Base-by-base conservation (phyloP, 1,140 invertebrate species). In the Drosophila suzukii region DNA sequence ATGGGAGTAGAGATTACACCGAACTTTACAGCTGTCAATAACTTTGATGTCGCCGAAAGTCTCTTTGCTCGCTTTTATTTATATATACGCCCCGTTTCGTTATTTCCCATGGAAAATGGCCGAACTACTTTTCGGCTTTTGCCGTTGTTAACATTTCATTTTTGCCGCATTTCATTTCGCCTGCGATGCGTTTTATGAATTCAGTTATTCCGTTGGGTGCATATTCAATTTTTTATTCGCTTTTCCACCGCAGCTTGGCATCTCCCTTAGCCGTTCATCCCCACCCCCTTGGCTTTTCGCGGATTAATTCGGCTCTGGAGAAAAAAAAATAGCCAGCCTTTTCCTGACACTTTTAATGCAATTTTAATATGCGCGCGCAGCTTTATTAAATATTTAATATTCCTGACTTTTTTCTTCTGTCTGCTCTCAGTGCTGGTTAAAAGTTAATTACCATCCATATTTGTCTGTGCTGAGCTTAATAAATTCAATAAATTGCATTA, bases 281-380 rank as follows among this genome's bases (percentile, higher is more conserved):
- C 57, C 20, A 10, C 44, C 39, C 41, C 43, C 36, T 12, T 4
- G 51, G 51, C 51, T 41, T 74, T 67, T 55, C 62, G 49, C 55
- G 76, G 63, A 77, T 88, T 89, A 88, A 82, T 88, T 63, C 60
- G 39, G 36, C 46, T 58, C 44, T 41, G 41, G 7, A 57, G 55
- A 47, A 61, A 72, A 50, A 63, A 30, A 27, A 20, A 20, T 20
- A n/a, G 15, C n/a, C 41, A 15, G n/a, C n/a, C 53, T 63, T 81
- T 82, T 43, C 61, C 63, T 81, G 78, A 55, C 72, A 80, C 67
- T 78, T 80, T 81, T 89, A 89, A 88, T 89, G 84, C 84, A 89
- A 84, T 89, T 89, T 89, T 81, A 84, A 89, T 84, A 89, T 90
- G 84, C 84, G 84, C 84, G 84, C 84, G 84, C 84, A 88, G 80